Evolutionary conservation across 2,888 invertebrate species (phyloP), one percentile per base, ranked within the genome.

Genomic region (Pseudolycoriella hygida): DNA sequence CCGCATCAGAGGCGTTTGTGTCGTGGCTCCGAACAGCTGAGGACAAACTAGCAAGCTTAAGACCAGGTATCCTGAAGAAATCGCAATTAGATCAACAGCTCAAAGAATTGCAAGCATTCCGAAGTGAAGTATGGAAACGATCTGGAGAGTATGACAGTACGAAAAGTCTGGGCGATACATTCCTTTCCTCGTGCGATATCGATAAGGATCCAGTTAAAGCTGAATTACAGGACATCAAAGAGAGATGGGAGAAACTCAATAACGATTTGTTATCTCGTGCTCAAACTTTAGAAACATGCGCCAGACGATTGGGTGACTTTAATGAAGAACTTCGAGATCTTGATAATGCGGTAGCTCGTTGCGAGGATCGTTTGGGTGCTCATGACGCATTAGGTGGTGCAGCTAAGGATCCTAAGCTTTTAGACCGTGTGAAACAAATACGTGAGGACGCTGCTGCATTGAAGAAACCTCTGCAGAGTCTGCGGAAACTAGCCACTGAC

Each of bases 141-240:
- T 85, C 88, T 12, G 90, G 90, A 10, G 94, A 94, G 64, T 92
- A 83, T 56, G 94, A 94, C 57, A 87, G 85, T 61, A 83, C 85
- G 52, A 78, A 79, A 57, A 79, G 80, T 0, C 67, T 87, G 3
- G 93, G 93, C 1, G 90, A 92, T 55, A 80, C 86, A 0, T 87
- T 94, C 69, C 72, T 93, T 43, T 76, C 78, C 0, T 76, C 85
- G 41, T 92, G 92, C 53, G 93, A 94, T 59, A 77, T 83, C 43
- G 93, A 94, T 57, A 88, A 92, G 58, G 90, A 92, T 42, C 76
- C 84, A 2, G 85, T 96, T 1, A 80, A 86, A 58, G 77, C 76
- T 37, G 84, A 89, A 57, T 68, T 94, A 3, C 74, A 80, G 52
- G 74, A 74, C 53, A 76, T 92, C 62, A 88, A 85, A 64, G 80